Evolutionary conservation across 2,113 vertebrate species (phyloP).

Genomic region (Rynchops niger): DNA sequence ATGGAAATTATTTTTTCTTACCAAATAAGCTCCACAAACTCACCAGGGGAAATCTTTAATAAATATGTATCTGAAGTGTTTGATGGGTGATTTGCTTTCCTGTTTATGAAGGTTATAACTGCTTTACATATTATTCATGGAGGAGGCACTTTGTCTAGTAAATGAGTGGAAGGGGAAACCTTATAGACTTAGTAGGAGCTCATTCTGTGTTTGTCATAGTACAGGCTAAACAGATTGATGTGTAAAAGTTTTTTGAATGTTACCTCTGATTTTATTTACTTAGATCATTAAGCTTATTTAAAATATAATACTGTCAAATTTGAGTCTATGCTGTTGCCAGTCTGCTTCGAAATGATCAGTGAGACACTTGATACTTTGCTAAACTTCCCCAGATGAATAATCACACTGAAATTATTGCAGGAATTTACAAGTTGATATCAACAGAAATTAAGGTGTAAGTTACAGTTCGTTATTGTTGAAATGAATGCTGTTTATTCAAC

Average conservation of each 20-base stretch:
- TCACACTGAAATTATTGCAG: neutral
- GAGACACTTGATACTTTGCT: neutral
- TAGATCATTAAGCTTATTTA: neutral
- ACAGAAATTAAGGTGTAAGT: neutral
- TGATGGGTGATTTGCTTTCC: neutral
- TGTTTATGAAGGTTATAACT: neutral
- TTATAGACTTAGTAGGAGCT: neutral
- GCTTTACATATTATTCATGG: neutral
- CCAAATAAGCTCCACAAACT: neutral
- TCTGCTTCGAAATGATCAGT: neutral
- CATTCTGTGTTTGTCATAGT: neutral
- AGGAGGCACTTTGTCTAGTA: neutral
- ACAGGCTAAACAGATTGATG: neutral
- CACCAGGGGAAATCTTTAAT: neutral
- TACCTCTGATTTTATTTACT: neutral
- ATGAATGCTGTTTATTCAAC: neutral
- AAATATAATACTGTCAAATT: neutral
- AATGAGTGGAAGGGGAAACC: neutral
- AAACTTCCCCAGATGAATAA: neutral
- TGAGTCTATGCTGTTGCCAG: neutral
- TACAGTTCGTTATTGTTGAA: neutral
- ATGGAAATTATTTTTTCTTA: neutral
- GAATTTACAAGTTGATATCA: neutral
- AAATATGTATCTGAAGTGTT: neutral
- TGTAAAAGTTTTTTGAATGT: neutral